Percentiles rank a stretch among this genome's conserved stretches.
Conservation (phyloP, 2,888 invertebrate species). For the Danaus chrysippus region DNA sequence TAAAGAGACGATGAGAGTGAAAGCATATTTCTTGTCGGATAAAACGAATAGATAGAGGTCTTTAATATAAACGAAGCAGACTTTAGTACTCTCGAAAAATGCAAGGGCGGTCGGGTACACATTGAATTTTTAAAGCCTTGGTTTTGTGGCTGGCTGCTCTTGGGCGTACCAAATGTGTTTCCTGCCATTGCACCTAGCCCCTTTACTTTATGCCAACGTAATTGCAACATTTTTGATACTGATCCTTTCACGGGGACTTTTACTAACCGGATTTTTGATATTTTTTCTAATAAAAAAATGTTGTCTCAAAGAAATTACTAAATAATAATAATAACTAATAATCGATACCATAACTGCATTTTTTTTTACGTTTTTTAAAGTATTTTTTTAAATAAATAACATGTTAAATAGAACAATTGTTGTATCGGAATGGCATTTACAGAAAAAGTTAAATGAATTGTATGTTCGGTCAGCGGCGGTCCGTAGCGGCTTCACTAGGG, state of each 20-base stretch:
- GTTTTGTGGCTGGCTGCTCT: slow-evolving; percentile 44
- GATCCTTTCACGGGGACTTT: background rate
- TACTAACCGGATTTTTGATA: background rate
- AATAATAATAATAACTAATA: background rate
- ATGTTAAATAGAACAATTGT: slow-evolving; percentile 32
- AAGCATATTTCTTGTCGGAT: slow-evolving; percentile 72
- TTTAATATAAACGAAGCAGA: slow-evolving; percentile 78
- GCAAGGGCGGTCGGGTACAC: slow-evolving; percentile 66
- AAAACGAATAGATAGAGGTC: slow-evolving; percentile 79
- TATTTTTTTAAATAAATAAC: background rate
- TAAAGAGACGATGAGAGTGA: slow-evolving; percentile 66
- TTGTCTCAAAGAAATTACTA: background rate
- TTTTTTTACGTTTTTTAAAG: background rate
- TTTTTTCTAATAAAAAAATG: background rate
- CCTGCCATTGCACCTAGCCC: slow-evolving; percentile 16
- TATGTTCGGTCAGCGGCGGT: slow-evolving; percentile 45
- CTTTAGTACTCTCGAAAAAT: slow-evolving; percentile 77
- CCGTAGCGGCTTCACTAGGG: slow-evolving; percentile 52
- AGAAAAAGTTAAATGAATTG: slow-evolving; percentile 64
- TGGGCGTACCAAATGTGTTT: slow-evolving; percentile 24
- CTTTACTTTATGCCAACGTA: slow-evolving; percentile 10
- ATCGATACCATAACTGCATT: too few species aligned
- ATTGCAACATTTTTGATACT: slow-evolving; percentile 1
- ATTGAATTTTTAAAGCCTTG: slow-evolving; percentile 69
- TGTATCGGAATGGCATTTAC: slow-evolving; percentile 43